Evolutionary conservation across 2,797 vertebrate genomes (phyloP).

Genomic region (Phoeniculus purpureus): DNA sequence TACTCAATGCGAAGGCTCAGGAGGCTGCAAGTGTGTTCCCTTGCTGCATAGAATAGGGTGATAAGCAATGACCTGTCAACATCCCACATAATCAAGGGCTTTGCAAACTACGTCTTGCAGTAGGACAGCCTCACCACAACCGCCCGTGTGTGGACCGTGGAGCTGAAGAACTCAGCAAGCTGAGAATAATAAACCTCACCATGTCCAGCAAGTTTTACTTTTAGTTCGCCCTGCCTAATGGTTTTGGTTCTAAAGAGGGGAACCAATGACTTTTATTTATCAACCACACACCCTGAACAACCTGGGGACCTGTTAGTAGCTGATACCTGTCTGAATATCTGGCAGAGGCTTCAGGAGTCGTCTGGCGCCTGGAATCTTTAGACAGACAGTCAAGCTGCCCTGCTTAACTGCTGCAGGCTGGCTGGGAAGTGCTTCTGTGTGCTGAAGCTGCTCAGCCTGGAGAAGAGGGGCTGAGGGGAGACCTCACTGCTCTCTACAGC

Average conservation of each 20-base stretch:
- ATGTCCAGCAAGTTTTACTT: background rate
- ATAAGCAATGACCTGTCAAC: slow-evolving; percentile 13
- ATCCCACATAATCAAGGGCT: background rate
- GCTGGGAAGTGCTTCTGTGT: background rate
- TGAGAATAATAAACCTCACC: background rate
- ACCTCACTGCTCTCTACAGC: no score
- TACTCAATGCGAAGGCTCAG: background rate
- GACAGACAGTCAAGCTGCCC: background rate
- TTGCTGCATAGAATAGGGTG: background rate
- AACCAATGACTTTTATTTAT: background rate
- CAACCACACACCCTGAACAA: background rate
- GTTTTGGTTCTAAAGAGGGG: background rate
- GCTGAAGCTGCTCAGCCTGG: no score
- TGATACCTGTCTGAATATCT: background rate
- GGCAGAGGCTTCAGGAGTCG: background rate
- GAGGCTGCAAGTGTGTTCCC: slow-evolving; percentile 25
- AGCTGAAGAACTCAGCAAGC: background rate
- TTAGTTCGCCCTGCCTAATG: background rate
- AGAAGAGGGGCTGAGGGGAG: no score
- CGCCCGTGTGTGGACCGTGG: background rate
- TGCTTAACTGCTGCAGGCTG: background rate
- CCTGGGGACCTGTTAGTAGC: background rate
- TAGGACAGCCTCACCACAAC: background rate
- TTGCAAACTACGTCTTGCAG: background rate
- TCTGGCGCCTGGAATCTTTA: background rate